Base-by-base conservation (phyloP, 2,113 vertebrate genomes). In the Typhlomys cinereus region DNA sequence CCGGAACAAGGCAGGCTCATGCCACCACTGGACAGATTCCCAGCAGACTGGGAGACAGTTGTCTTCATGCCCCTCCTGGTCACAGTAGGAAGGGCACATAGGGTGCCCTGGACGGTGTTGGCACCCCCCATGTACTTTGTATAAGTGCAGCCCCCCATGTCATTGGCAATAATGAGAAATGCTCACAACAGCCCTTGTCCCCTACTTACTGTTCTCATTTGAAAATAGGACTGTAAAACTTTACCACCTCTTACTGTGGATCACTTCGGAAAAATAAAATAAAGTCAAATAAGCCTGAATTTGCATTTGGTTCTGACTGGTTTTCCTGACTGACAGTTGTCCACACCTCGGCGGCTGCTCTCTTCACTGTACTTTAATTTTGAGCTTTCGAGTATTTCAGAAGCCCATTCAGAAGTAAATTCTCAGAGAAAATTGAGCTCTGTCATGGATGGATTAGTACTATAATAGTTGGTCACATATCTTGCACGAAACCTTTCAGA, bases 361-460 rank as follows among this genome's bases (percentile, higher is more conserved):
- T 98, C 97, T 98, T 98, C 98, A 97, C 97, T 98, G 97, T 98
- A 98, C 98, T 98, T 98, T 98, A 98, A 99, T 98, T 98, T 98
- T 98, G 97, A 98, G 98, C 97, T 98, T 98, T 98, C 98, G 98
- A 97, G 97, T 98, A 98, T 98, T 98, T 98, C 97, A 97, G 98
- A 98, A 98, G 97, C 97, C 98, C 98, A 98, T 98, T 98, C 98
- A 98, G 98, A 98, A 98, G 98, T 98, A 98, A 99, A 99, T 99
- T 99, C 99, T 99, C 97, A 97, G 98, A 99, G 99, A 99, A 99
- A 99, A 99, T 99, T 99, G 99, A 99, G 99, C 98, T 99, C 99
- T 99, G 99, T 99, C 99, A 99, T 99, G 99, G 99, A 99, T 99
- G 99, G 98, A 99, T 99, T 99, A 99, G 98, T 98, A 98, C 98